phyloP scores from a whole-genome alignment of 2,797 vertebrate species.

The Paedocypris micromegethes region DNA sequence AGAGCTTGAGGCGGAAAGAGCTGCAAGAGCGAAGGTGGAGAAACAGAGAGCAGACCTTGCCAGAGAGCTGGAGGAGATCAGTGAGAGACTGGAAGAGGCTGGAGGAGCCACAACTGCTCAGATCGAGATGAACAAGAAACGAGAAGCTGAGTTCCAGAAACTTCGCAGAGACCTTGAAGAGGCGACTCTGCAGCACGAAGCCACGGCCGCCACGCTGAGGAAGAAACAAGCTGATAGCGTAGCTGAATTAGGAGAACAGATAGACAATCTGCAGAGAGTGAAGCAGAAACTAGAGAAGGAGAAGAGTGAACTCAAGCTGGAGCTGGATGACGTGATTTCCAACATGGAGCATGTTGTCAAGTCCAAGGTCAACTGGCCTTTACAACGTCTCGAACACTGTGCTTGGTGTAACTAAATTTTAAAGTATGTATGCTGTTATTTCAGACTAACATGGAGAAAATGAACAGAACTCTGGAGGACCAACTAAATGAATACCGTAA shows the following conservation, averaged over 20 bases:
- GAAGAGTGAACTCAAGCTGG: slow-evolving; percentile 72
- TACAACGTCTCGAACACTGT: too few species aligned
- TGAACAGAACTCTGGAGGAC: slow-evolving; percentile 68
- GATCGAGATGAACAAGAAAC: slow-evolving; percentile 82
- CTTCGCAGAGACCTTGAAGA: slow-evolving; percentile 82
- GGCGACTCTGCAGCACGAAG: slow-evolving; percentile 83
- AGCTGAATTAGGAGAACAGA: slow-evolving; percentile 83
- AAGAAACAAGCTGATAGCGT: slow-evolving; percentile 85
- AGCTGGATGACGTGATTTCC: slow-evolving; percentile 75
- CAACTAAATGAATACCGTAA: slow-evolving; percentile 66
- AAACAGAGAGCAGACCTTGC: slow-evolving; percentile 77
- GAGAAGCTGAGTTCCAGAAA: slow-evolving; percentile 84
- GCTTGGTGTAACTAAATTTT: background rate
- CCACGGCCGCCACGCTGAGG: slow-evolving; percentile 70
- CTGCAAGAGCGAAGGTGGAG: slow-evolving; percentile 75
- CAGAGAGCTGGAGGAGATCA: slow-evolving; percentile 86
- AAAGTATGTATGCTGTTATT: background rate
- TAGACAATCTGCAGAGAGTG: slow-evolving; percentile 83
- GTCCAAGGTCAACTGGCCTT: slow-evolving; percentile 69
- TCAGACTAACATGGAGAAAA: slow-evolving; percentile 71
- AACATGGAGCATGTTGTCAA: slow-evolving; percentile 77
- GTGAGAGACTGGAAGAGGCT: slow-evolving; percentile 75
- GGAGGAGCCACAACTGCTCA: slow-evolving; percentile 74
- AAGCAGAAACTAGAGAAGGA: slow-evolving; percentile 81
- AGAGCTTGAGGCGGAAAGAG: slow-evolving; percentile 75